A percentile compares a stretch with the other conserved stretches of the same genome.
Conservation (phyloP, 2,888 invertebrate genomes). For the Nesidiocoris tenuis region DNA sequence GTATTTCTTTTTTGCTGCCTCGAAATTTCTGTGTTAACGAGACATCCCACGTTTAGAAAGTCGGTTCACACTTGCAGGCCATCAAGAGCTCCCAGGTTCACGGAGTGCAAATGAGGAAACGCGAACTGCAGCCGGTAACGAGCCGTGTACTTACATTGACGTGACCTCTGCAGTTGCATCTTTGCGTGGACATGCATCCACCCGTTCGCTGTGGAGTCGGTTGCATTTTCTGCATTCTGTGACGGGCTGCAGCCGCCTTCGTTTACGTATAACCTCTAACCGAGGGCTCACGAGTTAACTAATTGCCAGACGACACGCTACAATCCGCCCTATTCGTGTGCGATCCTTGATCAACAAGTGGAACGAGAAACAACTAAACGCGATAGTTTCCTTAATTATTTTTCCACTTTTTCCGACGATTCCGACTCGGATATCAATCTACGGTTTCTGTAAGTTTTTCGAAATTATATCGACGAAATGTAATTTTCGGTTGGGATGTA, state of each 20-base stretch:
- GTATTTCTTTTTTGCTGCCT: too few relatives aligned
- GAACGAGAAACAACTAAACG: background rate
- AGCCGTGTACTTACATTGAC: background rate
- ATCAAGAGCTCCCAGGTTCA: background rate
- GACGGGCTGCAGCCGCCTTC: background rate
- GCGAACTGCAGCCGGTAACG: background rate
- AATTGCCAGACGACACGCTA: constrained; percentile 18
- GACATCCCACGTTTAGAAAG: background rate
- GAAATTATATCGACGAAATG: background rate
- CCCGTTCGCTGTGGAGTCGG: background rate
- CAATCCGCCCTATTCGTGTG: background rate
- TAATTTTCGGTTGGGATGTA: too few relatives aligned
- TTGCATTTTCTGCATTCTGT: background rate
- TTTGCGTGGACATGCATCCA: constrained; percentile 16
- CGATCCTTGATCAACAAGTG: background rate
- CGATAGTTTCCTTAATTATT: background rate
- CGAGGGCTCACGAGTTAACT: constrained; percentile 19
- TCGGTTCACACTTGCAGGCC: background rate
- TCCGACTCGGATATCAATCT: too few relatives aligned
- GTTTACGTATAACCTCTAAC: background rate
- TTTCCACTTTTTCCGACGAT: too few relatives aligned
- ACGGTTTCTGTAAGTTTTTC: too few relatives aligned
- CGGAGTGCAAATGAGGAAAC: background rate
- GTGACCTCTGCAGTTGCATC: constrained; percentile 3
- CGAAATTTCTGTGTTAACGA: too few relatives aligned